Evolutionary conservation across 2,797 vertebrate species (phyloP).

Genomic region (Poeciliopsis gracilis): DNA sequence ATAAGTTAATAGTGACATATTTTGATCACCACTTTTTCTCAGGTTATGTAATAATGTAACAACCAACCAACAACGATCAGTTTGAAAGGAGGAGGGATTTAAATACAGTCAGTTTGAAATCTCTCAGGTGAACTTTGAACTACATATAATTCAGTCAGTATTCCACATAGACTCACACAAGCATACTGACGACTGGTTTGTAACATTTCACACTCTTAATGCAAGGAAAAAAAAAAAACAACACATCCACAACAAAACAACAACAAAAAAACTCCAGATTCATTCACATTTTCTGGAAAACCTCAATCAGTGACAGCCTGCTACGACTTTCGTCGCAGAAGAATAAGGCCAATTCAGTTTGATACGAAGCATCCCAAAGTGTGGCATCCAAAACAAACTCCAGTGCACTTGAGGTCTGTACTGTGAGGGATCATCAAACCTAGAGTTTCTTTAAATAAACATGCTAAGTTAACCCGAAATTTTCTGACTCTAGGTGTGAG

Average conservation of each 20-base stretch:
- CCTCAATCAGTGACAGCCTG: conserved; percentile 33
- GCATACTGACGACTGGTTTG: conserved; percentile 4
- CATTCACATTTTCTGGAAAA: conserved; percentile 42
- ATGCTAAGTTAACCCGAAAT: too few species aligned
- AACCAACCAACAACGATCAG: conserved; percentile 25
- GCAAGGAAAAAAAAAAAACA: conserved; percentile 23
- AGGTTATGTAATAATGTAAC: background rate
- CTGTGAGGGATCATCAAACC: background rate
- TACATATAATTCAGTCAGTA: background rate
- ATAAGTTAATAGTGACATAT: conserved; percentile 7
- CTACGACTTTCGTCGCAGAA: conserved; percentile 50
- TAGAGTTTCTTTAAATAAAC: background rate
- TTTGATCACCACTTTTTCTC: background rate
- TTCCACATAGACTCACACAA: conserved; percentile 22
- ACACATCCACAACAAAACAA: conserved; percentile 33
- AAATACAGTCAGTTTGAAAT: background rate
- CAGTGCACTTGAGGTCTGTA: conserved; percentile 15
- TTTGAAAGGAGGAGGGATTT: background rate
- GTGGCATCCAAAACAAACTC: conserved; percentile 20
- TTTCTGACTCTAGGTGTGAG: background rate
- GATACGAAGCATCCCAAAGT: conserved; percentile 14
- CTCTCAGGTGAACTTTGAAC: background rate
- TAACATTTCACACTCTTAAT: conserved; percentile 10
- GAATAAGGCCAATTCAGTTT: conserved; percentile 66
- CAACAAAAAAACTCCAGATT: background rate